A percentile compares a stretch with the other conserved stretches of the same genome.
Conservation (phyloP, 2,797 vertebrate genomes). For the Meda fulgida region DNA sequence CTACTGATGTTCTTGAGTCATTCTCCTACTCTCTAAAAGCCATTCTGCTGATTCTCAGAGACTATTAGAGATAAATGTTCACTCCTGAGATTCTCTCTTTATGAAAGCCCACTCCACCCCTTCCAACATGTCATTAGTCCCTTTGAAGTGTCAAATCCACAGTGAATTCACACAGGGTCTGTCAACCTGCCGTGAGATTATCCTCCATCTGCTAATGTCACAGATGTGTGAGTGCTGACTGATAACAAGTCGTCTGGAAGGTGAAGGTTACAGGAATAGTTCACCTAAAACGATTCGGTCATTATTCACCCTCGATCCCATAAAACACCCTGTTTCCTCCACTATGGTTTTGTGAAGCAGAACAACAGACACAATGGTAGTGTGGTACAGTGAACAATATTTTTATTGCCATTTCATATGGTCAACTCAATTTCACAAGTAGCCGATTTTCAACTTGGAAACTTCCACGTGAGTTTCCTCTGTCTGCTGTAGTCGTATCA, state of each 20-base stretch:
- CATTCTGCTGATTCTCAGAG: not conserved
- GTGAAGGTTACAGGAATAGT: not conserved
- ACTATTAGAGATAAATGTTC: not conserved
- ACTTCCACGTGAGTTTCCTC: not conserved
- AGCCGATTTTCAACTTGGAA: not conserved
- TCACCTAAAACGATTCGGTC: not conserved
- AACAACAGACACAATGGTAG: not conserved
- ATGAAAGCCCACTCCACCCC: not conserved
- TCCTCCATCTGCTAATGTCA: not conserved
- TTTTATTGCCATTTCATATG: not conserved
- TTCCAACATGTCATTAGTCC: not conserved
- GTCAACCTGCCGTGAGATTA: not conserved
- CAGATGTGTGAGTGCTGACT: not conserved
- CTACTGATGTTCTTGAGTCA: not conserved
- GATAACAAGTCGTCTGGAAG: not conserved
- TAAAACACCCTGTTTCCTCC: not conserved
- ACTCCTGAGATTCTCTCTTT: not conserved
- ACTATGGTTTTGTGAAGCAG: not conserved
- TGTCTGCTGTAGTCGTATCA: not conserved
- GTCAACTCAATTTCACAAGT: not conserved
- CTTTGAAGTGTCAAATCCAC: not conserved
- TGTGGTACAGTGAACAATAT: not conserved
- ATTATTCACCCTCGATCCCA: not conserved
- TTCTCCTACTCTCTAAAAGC: not conserved
- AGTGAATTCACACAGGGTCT: not conserved